A percentile compares a stretch with the other conserved stretches of the same genome.
Conservation (phyloP, 2,797 vertebrate species). For the Anguilla marmorata region DNA sequence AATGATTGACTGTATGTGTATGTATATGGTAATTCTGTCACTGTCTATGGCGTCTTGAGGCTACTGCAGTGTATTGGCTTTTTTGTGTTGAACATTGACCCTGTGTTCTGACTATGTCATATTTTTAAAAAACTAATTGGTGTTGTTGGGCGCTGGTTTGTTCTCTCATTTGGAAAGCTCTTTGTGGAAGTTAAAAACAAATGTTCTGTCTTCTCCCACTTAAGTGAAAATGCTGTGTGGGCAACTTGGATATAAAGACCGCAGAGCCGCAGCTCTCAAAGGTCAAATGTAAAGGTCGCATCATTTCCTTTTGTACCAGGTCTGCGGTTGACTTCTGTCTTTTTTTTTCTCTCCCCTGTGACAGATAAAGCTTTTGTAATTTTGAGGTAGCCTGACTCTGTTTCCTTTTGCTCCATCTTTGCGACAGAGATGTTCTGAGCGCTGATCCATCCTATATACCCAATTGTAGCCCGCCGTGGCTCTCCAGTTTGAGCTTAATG, state of each 20-base stretch:
- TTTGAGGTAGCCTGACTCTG: background rate
- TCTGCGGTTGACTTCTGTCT: background rate
- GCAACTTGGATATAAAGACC: conserved; percentile 25
- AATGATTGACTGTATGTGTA: background rate
- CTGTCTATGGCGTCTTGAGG: background rate
- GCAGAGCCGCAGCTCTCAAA: conserved; percentile 28
- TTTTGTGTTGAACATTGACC: background rate
- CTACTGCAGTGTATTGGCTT: too few relatives aligned
- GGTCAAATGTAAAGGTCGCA: conserved; percentile 46
- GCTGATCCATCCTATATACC: background rate
- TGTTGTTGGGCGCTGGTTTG: background rate
- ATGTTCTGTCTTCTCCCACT: conserved; percentile 22
- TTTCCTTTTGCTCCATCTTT: background rate
- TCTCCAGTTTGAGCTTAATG: background rate
- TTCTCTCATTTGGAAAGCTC: background rate
- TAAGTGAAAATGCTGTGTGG: conserved; percentile 24
- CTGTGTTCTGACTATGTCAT: background rate
- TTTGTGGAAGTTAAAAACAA: conserved; percentile 5
- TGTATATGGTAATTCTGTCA: background rate
- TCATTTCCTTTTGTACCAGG: conserved; percentile 3
- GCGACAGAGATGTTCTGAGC: background rate
- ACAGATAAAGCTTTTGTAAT: background rate
- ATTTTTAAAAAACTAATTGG: background rate
- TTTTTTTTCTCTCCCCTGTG: background rate
- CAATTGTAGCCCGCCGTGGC: background rate